Base-by-base conservation (phyloP, 2,888 invertebrate species). In the Phalera bucephala region DNA sequence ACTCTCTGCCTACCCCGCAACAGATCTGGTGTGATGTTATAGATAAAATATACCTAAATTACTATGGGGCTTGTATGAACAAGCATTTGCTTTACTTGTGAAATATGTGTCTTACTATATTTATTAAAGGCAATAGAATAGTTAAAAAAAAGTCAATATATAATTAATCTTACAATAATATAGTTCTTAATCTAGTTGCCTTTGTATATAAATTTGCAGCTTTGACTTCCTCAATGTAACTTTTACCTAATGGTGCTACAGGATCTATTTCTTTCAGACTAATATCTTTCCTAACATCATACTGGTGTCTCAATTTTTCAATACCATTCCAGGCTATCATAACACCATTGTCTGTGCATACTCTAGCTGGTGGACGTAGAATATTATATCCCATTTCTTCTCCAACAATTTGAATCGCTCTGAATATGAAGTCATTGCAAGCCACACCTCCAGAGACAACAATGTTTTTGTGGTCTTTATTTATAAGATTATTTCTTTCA, bases 241-340 rank as follows among this genome's bases (percentile, higher is more conserved):
- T 91, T 59, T 70, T 83, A 5, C 95, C 95, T 41, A 96, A 72
- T 4, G 92, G 90, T 63, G 92, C 91, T 76, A 81, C 91, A 25
- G 92, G 90, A 50, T 92, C 80, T 35, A 93, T 75, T 44, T 92
- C 91, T 9, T 95, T 79, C 10, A 89, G 56, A 43, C 94, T 91
- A 30, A 94, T 88, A 66, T 93, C 88, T 28, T 58, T 64, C 21
- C 72, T 42, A 38, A 87, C 50, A 33, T 90, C 91, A 45, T 59
- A 60, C 10, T 91, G 73, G 13, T 73, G 76, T 36, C 66, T 80
- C 58, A 93, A 91, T 77, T 93, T 94, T 82, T 99, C 98, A 33
- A 97, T 89, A 5, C 97, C 99, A 91, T 98, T 98, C 98, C 99
- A 99, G 10, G 99, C 99, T 61, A 99, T 96, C 99, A 99, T 99